phyloP scores from a whole-genome alignment of 1,140 invertebrate genomes.

The Physella acuta region DNA sequence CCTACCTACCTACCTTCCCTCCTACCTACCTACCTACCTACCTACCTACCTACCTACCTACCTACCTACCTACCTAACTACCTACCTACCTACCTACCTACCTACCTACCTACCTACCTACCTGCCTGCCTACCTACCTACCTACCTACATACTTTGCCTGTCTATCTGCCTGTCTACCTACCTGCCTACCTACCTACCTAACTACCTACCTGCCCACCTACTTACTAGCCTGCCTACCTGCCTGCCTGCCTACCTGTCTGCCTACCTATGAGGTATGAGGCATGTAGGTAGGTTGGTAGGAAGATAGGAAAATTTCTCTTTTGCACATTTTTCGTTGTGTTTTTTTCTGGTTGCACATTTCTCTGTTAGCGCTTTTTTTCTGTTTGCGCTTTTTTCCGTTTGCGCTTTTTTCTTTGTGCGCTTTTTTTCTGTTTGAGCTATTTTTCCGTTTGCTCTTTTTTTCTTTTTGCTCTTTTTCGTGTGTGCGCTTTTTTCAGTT shows the following conservation, averaged over 20 bases:
- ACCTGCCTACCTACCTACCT: slow-evolving; percentile 15
- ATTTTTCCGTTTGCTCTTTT: too few relatives aligned
- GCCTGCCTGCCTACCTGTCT: slow-evolving; percentile 21
- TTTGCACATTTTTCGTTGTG: too few relatives aligned
- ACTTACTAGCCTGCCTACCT: slow-evolving; percentile 19
- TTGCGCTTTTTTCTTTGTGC: too few relatives aligned
- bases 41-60: slow-evolving; percentile 23
- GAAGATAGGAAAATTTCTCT: too few relatives aligned
- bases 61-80: slow-evolving; percentile 17
- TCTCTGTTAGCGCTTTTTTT: too few relatives aligned
- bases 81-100: neutral
- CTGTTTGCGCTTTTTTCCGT: too few relatives aligned
- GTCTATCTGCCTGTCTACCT: slow-evolving; percentile 22
- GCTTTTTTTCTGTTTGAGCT: too few relatives aligned
- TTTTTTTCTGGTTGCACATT: too few relatives aligned
- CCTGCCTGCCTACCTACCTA: slow-evolving; percentile 12
- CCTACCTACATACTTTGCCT: slow-evolving; percentile 13
- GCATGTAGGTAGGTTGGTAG: too few relatives aligned
- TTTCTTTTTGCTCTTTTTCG: too few relatives aligned
- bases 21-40: slow-evolving; percentile 23
- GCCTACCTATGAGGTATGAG: too few relatives aligned
- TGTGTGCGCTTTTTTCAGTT: too few relatives aligned
- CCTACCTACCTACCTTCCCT: slow-evolving; percentile 24
- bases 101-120: slow-evolving; percentile 17
- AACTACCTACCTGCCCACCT: slow-evolving; percentile 22